Evolutionary conservation across 2,888 invertebrate genomes (phyloP), one percentile per base, ranked within the genome.

Genomic region (Yponomeuta plumbellus): DNA sequence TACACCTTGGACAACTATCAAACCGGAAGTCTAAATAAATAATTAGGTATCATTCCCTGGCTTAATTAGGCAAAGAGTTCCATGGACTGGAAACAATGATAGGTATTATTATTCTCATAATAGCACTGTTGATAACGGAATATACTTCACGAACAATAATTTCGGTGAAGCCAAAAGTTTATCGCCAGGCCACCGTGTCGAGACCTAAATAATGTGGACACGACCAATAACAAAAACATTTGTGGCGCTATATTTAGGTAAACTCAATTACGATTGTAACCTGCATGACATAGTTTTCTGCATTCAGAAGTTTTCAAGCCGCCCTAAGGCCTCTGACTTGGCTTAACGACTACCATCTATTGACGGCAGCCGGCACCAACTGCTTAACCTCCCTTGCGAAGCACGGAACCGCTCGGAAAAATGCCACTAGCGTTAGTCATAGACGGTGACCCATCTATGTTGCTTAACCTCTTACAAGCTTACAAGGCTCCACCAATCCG

Each of bases 91-190:
- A 52, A 52, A 52, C 44, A 52, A 52, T 52, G 44, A 13, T 5
- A 52, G 13, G 13, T 4, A 4, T 52, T 52, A 52, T 39, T 52
- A 52, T 17, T 52, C 3, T 52, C 44, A 52, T 52, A 52, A 52
- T 17, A 52, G 44, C 44, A 52, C 44, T 52, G 44, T 17, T 52
- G 44, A 52, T 21, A 58, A 58, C 58, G 8, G n/a, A 34, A 2
- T 11, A 10, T 26, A 61, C 3, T 44, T 44, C 11, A 77, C 76
- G 75, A 81, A 80, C 78, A 78, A 79, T 78, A 76, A 79, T 81
- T 83, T 82, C 72, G 80, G 78, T 69, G 74, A 70, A 75, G 73
- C 68, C 79, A 76, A 68, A 75, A 81, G 83, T 34, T 79, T 83
- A 83, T 83, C 83, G 11, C 20, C 21, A n/a, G 63, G 40, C 44